These are phyloP conservation scores for Zaprionus inermis DNA, from an alignment of 1,140 invertebrate genomes.

Conservation along the genomic window DNA sequence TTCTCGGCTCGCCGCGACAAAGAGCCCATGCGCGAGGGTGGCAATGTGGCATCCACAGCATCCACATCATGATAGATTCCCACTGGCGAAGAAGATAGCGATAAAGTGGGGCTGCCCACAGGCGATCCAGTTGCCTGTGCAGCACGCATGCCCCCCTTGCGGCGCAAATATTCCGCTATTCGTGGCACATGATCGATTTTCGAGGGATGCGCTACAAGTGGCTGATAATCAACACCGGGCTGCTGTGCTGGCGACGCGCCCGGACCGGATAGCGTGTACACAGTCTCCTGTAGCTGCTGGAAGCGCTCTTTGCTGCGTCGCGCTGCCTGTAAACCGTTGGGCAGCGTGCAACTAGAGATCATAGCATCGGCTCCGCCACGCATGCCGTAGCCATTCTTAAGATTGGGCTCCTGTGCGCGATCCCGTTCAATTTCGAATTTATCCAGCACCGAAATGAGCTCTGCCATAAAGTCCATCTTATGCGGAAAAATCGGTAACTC, in stretches of 20 bases:
- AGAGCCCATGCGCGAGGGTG: conserved; percentile 43
- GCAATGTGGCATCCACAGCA: conserved; percentile 72
- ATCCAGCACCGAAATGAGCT: conserved; percentile 92
- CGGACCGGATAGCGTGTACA: conserved; percentile 63
- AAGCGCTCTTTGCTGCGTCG: conserved; percentile 78
- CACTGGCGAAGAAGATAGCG: conserved; percentile 82
- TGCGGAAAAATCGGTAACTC: conserved; percentile 97
- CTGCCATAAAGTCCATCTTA: conserved; percentile 92
- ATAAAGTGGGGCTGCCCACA: conserved; percentile 87
- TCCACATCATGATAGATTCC: conserved; percentile 80
- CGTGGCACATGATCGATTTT: conserved; percentile 80
- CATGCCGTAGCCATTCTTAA: conserved; percentile 81
- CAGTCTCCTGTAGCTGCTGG: conserved; percentile 77
- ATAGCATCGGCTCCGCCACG: conserved; percentile 85
- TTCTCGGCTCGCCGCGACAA: conserved; percentile 49
- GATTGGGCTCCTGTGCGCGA: conserved; percentile 62
- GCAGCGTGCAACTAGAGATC: conserved; percentile 87
- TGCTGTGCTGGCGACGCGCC: conserved; percentile 45
- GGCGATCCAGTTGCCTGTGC: conserved; percentile 87
- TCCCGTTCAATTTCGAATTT: conserved; percentile 86
- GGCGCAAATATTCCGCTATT: conserved; percentile 74
- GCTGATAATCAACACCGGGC: conserved; percentile 71
- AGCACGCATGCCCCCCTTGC: conserved; percentile 78
- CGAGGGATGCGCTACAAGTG: conserved; percentile 79
- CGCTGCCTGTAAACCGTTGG: conserved; percentile 84